Percentiles rank a stretch among this genome's conserved stretches.
Evolutionary conservation across 2,113 vertebrate species (phyloP).

Genomic region (Sula dactylatra): DNA sequence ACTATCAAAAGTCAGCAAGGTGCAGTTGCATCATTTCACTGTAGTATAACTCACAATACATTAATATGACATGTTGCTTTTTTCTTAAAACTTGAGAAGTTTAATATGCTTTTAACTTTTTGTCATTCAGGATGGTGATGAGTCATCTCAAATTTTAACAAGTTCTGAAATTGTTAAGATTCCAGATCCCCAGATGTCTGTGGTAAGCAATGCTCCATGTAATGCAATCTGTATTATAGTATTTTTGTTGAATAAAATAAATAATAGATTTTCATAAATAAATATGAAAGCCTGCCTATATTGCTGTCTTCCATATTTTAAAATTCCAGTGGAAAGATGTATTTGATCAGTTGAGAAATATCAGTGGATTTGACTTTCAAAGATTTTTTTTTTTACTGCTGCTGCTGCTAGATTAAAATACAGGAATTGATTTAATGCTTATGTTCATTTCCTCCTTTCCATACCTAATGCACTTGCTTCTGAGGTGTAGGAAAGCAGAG

Average conservation of each 20-base stretch:
- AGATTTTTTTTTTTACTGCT: background rate
- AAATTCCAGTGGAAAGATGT: background rate
- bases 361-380: background rate
- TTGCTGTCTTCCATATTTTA: background rate
- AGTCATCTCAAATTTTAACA: conserved; percentile 83
- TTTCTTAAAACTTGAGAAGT: background rate
- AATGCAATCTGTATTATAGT: background rate
- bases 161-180: conserved; percentile 97
- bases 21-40: background rate
- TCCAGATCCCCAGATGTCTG: conserved; percentile 98
- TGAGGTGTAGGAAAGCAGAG: background rate
- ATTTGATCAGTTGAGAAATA: background rate
- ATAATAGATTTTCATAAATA: background rate
- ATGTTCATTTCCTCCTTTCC: background rate
- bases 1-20: background rate
- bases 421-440: background rate
- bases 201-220: conserved; percentile 80
- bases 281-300: background rate
- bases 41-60: background rate
- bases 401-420: background rate
- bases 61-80: background rate
- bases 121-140: conserved; percentile 88
- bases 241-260: background rate
- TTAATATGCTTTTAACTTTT: background rate
- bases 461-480: background rate